A percentile compares a stretch with the other conserved stretches of the same genome.
phyloP scores from a whole-genome alignment of 2,797 vertebrate species.

The Paedocypris micromegethes region DNA sequence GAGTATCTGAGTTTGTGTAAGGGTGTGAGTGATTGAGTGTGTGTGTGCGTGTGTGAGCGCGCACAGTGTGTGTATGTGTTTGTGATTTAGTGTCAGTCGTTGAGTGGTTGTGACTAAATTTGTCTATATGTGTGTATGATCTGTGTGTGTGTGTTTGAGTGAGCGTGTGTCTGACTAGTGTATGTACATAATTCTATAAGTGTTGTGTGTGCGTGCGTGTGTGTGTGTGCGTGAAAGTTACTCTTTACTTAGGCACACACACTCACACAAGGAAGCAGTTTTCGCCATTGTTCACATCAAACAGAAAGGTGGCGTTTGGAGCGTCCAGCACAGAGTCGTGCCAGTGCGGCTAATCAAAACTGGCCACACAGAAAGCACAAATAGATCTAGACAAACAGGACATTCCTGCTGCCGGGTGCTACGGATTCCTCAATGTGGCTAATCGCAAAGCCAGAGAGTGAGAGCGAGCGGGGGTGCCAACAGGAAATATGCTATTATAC shows the following conservation, averaged over 20 bases:
- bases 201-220: too few relatives aligned
- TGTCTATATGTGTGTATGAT: too few relatives aligned
- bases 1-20: too few relatives aligned
- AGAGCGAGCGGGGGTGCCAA: conserved; percentile 25
- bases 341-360: conserved; percentile 54
- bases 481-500: conserved; percentile 40
- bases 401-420: conserved; percentile 77
- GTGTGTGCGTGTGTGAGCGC: too few relatives aligned
- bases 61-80: too few relatives aligned
- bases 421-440: conserved; percentile 71
- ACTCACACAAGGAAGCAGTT: conserved; percentile 72
- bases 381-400: conserved; percentile 77
- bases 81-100: too few relatives aligned
- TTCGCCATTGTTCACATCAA: conserved; percentile 79
- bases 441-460: conserved; percentile 56
- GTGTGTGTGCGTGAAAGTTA: too few relatives aligned
- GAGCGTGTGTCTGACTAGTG: too few relatives aligned
- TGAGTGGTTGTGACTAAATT: too few relatives aligned
- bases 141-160: too few relatives aligned
- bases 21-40: too few relatives aligned
- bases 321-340: conserved; percentile 45
- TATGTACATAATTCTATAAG: too few relatives aligned
- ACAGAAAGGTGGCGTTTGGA: conserved; percentile 65
- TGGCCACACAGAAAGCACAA: conserved; percentile 47
- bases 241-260: conserved; percentile 37